Base-by-base conservation (phyloP, 2,888 invertebrate genomes). In the Drosophila neotestacea region DNA sequence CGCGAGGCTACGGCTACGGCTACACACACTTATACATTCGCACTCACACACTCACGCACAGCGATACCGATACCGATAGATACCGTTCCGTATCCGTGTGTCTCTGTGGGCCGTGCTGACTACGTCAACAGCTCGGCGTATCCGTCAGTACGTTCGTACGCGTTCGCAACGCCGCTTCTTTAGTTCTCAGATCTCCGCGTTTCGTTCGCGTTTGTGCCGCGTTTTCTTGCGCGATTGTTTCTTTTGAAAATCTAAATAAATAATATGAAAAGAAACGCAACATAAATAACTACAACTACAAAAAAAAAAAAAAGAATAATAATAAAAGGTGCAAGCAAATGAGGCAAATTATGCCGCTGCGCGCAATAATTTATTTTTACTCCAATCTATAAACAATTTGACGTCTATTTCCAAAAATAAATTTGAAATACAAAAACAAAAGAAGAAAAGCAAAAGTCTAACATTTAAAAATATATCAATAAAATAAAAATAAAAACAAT, bases 131-230 rank as follows among this genome's bases (percentile, higher is more conserved):
- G 56, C 72, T 65, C 66, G 27, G 62, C 85, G 85, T 86, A 70
- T 84, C 87, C 89, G 89, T 85, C 84, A 85, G 84, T 85, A 88
- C 89, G 89, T 87, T 89, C 85, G 84, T 85, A 88, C 89, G 84
- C 84, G 84, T 88, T 78, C 85, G 84, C 84, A 88, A 65, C 89
- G 88, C 88, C 89, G 89, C 58, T 58, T 58, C 58, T 87, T 87
- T 72, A 59, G 61, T 77, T 74, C 77, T 61, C 74, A 72, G 73
- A 62, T 74, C 74, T 74, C 79, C 76, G 76, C 76, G 79, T 79
- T 75, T 55, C 78, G 78, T 66, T 63, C 69, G 74, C 74, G 77
- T 61, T 62, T 69, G 48, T 64, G 56, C 79, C 76, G 77, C 77
- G 76, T 66, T 79, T 79, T 70, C 67, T 76, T 71, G 77, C 79